Evolutionary conservation across 1,140 invertebrate species (phyloP).

Genomic region (Lamellibrachia luymesi): DNA sequence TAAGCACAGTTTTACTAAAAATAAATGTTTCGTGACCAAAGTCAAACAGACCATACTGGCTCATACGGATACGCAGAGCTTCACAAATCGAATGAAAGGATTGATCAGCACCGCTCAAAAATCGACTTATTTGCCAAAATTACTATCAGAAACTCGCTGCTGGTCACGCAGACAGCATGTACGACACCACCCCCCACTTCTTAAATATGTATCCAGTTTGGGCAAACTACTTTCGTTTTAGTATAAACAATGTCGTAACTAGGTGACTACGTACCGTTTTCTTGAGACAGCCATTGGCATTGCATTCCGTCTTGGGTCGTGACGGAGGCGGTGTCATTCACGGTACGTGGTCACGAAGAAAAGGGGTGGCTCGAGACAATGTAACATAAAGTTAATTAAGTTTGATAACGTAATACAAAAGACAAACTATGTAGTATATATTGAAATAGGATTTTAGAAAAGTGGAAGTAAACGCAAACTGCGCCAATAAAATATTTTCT

Average conservation of each 20-base stretch:
- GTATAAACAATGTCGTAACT: slow-evolving; percentile 1
- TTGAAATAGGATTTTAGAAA: not conserved
- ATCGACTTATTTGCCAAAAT: not conserved
- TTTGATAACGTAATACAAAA: not conserved
- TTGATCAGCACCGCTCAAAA: not conserved
- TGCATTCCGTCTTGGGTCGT: not conserved
- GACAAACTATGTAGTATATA: not conserved
- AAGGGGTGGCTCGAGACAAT: not conserved
- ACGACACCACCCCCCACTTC: not conserved
- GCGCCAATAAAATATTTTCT: not conserved
- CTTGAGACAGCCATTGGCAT: slow-evolving; percentile 3
- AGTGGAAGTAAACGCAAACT: not conserved
- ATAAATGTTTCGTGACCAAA: not conserved
- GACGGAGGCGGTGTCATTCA: not conserved
- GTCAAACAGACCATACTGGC: not conserved
- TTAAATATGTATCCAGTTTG: not conserved
- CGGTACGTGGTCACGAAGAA: not conserved
- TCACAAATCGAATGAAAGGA: not conserved
- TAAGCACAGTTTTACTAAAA: not conserved
- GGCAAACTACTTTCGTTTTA: not conserved
- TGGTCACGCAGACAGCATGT: not conserved
- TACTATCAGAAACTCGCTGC: not conserved
- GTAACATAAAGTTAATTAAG: not conserved
- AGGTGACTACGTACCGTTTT: not conserved
- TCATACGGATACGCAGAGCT: not conserved